Evolutionary conservation across 2,113 vertebrate species (phyloP).

Genomic region (Bufo bufo): DNA sequence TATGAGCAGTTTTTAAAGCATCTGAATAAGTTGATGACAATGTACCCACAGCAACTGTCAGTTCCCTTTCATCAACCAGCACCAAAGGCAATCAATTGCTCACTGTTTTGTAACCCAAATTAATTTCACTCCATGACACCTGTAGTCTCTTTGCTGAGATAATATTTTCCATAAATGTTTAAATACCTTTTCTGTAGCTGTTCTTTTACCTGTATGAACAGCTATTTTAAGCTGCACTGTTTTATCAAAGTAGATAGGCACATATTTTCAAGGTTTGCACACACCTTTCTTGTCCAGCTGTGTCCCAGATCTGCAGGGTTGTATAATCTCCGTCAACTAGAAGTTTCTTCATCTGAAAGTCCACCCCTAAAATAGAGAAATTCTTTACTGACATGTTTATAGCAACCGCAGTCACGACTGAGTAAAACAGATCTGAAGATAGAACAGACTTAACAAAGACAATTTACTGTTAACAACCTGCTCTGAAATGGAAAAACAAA

Average conservation of each 20-base stretch:
- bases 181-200: background rate
- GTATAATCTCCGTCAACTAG: slow-evolving; percentile 75
- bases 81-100: background rate
- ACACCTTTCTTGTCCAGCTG: slow-evolving; percentile 76
- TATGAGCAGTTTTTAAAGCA: background rate
- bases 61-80: background rate
- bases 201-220: background rate
- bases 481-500: slow-evolving; percentile 3
- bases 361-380: slow-evolving; percentile 68
- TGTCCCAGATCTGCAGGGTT: slow-evolving; percentile 77
- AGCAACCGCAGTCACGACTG: slow-evolving; percentile 9
- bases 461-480: background rate
- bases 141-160: background rate
- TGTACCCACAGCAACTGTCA: background rate
- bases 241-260: slow-evolving; percentile 1
- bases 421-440: background rate
- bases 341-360: slow-evolving; percentile 80
- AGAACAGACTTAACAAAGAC: background rate
- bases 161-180: background rate
- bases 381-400: slow-evolving; percentile 28
- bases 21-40: background rate
- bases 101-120: background rate
- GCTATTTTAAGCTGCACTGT: slow-evolving; percentile 28
- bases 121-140: background rate
- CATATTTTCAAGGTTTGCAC: background rate